Evolutionary conservation across 1,140 invertebrate species (phyloP).

Genomic region (Epicauta chinensis): DNA sequence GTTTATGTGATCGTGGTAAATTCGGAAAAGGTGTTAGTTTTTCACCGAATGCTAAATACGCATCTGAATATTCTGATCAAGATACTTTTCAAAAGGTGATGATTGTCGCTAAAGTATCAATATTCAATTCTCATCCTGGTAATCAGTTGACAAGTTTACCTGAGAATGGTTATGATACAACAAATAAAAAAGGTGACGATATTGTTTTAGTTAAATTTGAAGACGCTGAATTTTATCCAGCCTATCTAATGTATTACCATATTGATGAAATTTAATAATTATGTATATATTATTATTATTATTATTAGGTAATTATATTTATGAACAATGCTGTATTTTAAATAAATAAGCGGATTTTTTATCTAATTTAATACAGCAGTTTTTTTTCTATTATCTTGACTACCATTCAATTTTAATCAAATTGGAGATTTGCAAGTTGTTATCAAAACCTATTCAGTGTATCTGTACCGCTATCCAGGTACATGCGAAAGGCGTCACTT

Average conservation of each 20-base stretch:
- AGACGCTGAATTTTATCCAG: conserved; percentile 7
- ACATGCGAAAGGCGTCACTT: no score
- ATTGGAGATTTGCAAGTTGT: no score
- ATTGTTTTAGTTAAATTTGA: conserved; percentile 7
- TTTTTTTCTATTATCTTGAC: no score
- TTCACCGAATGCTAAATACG: conserved; percentile 6
- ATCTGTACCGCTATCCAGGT: no score
- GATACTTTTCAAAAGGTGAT: not conserved
- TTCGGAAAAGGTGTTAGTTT: conserved; percentile 8
- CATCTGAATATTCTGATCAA: not conserved
- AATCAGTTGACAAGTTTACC: not conserved
- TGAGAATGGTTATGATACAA: conserved; percentile 1
- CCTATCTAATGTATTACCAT: conserved; percentile 9
- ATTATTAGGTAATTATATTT: no score
- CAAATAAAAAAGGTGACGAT: not conserved
- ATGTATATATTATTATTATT: no score
- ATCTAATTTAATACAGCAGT: no score
- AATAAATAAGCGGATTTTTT: no score
- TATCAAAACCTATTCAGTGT: no score
- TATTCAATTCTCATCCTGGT: not conserved
- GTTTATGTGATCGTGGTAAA: not conserved
- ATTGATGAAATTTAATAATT: no score
- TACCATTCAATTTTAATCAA: no score
- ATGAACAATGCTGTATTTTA: no score
- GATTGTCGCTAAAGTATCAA: conserved; percentile 7